Percentiles rank a stretch among this genome's conserved stretches.
These are phyloP conservation scores for Ormyrus pomaceus DNA, from an alignment of 2,888 invertebrate species.

Conservation along the genomic window DNA sequence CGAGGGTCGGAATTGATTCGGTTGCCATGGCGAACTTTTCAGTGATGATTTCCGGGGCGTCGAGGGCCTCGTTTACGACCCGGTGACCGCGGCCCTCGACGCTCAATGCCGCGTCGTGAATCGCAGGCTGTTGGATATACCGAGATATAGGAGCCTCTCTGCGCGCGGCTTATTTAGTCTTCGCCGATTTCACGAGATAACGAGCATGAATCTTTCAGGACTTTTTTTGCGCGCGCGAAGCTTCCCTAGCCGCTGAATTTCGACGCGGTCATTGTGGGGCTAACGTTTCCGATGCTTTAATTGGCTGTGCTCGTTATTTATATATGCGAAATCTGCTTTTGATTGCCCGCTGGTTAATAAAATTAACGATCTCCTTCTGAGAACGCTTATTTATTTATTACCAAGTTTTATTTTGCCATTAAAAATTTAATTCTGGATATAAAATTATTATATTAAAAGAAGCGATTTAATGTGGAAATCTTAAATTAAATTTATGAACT, in stretches of 20 bases:
- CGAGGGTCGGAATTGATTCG: conserved; percentile 60
- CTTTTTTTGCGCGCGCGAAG: background rate
- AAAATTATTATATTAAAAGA: no score
- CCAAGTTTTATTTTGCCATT: no score
- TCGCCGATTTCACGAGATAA: conserved; percentile 25
- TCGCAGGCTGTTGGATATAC: conserved; percentile 59
- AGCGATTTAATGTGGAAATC: no score
- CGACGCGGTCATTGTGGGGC: no score
- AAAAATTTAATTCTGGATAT: no score
- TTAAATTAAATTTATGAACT: no score
- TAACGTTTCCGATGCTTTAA: background rate
- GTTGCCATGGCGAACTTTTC: conserved; percentile 57
- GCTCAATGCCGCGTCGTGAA: conserved; percentile 61
- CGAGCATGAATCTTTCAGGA: conserved; percentile 8
- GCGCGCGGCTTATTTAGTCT: conserved; percentile 33
- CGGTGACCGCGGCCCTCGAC: conserved; percentile 71
- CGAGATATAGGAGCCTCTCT: background rate
- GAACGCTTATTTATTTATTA: no score
- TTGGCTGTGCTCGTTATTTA: background rate
- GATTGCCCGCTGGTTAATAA: no score
- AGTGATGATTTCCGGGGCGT: conserved; percentile 50
- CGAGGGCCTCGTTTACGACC: conserved; percentile 60
- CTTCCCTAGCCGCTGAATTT: no score
- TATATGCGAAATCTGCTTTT: no score
- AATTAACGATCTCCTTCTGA: no score